Evolutionary conservation across 2,797 vertebrate species (phyloP), one percentile per base, ranked within the genome.

Genomic region (Crypturellus tataupa): DNA sequence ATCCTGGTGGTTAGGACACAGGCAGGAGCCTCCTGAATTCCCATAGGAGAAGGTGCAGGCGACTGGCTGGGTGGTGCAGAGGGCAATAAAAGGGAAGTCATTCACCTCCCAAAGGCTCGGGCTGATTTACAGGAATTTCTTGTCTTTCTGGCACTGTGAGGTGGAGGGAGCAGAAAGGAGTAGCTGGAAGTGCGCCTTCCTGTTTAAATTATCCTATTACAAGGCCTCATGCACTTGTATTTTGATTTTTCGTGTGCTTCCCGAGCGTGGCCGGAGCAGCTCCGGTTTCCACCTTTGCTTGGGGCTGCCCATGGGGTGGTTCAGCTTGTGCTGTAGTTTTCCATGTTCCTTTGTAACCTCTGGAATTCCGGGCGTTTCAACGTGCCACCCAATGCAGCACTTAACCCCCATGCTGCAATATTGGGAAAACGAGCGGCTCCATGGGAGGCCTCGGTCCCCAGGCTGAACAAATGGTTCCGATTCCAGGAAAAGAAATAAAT

Each of bases 351-450:
- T 90, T 53, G 85, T 91, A 95, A 6, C 95, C 94, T 95, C 80
- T 95, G 95, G 98, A 98, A 98, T 98, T 94, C 60, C 67, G 94
- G 90, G 86, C 94, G 63, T 92, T 90, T 55, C 40, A 35, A 18
- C 70, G 67, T 60, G 90, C 93, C 80, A 75, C 71, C 77, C 11
- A 55, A 13, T 51, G 42, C 4, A 24, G 35, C 17, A 27, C 20
- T 60, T 85, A 42, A 55, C 62, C 55, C 73, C 56, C 56, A 9
- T 71, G n/a, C 71, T 49, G 27, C 42, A 14, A 71, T 59, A 6
- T 39, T 62, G 63, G 82, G 29, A 75, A 51, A 87, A 79, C 10
- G 13, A 39, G 4, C 72, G n/a, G 24, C 79, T 77, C 14, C 27
- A 35, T 59, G 78, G 65, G 89, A 87, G 91, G 37, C 70, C 58